Conservation (phyloP, 2,113 vertebrate species). For the Micronisus gabar region DNA sequence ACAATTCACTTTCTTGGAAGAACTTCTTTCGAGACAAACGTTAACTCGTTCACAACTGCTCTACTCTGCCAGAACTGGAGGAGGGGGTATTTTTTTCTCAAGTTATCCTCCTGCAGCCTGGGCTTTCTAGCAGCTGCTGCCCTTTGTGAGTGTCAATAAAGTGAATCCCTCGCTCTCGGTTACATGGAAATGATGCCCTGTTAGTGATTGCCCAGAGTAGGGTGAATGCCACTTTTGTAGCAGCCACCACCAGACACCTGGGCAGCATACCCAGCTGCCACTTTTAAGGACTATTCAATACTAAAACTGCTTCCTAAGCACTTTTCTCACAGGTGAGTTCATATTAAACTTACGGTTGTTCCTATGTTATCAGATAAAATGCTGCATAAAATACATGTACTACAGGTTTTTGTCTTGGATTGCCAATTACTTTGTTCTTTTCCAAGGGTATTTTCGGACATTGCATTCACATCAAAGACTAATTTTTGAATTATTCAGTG, state of each 20-base stretch:
- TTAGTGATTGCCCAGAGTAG: neutral
- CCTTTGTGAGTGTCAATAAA: slow-evolving; percentile 10
- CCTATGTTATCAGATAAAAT: neutral
- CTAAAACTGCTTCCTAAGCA: neutral
- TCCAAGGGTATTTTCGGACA: neutral
- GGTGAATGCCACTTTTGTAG: neutral
- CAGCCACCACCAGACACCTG: slow-evolving; percentile 15
- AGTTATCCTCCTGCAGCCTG: neutral
- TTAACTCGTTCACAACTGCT: slow-evolving; percentile 19
- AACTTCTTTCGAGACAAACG: neutral
- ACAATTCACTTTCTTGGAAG: slow-evolving; percentile 20
- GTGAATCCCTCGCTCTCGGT: neutral
- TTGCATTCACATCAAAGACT: slow-evolving; percentile 19
- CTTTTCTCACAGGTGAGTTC: slow-evolving; percentile 18
- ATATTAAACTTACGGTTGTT: neutral
- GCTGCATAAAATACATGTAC: neutral
- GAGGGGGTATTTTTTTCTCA: neutral
- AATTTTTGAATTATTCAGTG: slow-evolving; percentile 10
- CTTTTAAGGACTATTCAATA: neutral
- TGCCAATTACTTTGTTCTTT: neutral
- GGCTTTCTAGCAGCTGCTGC: slow-evolving; percentile 14
- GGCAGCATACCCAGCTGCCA: neutral
- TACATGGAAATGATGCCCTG: neutral
- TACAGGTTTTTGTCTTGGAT: neutral
- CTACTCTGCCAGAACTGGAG: neutral